Percentiles rank a stretch among this genome's conserved stretches.
Conservation (phyloP, 2,888 invertebrate genomes). For the Cosmia trapezina region DNA sequence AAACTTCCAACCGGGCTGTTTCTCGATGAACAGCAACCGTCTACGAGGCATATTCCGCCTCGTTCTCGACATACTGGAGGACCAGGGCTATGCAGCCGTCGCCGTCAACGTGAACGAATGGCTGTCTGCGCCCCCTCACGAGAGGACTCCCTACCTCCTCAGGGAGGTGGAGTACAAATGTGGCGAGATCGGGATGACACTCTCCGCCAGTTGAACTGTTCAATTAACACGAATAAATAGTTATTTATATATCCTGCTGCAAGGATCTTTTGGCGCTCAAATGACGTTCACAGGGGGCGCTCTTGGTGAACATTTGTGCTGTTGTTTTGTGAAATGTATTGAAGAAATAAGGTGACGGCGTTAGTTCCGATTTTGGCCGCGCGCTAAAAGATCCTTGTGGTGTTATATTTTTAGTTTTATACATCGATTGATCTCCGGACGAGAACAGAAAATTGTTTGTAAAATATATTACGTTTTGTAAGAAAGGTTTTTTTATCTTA, state of each 20-base stretch:
- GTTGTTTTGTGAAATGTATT: background rate
- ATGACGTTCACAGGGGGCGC: background rate
- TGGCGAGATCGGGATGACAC: slow-evolving; percentile 85
- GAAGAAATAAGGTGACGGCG: background rate
- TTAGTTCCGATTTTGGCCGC: background rate
- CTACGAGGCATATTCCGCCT: slow-evolving; percentile 89
- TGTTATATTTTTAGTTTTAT: slow-evolving; percentile 6
- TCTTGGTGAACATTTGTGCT: background rate
- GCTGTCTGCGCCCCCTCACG: slow-evolving; percentile 88
- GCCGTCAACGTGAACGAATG: slow-evolving; percentile 89
- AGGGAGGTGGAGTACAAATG: slow-evolving; percentile 87
- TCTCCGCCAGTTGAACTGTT: slow-evolving; percentile 74
- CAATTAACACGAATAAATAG: background rate
- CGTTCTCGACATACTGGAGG: slow-evolving; percentile 89
- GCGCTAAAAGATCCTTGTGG: background rate
- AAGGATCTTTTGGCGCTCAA: background rate
- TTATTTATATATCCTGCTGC: background rate
- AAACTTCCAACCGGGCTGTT: slow-evolving; percentile 88
- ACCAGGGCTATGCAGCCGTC: slow-evolving; percentile 89
- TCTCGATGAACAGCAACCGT: slow-evolving; percentile 90
- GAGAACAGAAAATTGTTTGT: slow-evolving; percentile 45
- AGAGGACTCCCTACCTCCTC: slow-evolving; percentile 92
- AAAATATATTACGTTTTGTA: slow-evolving; percentile 38
- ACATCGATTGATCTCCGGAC: slow-evolving; percentile 19
- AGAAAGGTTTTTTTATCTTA: background rate